A percentile compares a stretch with the other conserved stretches of the same genome.
Conservation (phyloP, 1,140 invertebrate species). For the Drosophila bipectinata region DNA sequence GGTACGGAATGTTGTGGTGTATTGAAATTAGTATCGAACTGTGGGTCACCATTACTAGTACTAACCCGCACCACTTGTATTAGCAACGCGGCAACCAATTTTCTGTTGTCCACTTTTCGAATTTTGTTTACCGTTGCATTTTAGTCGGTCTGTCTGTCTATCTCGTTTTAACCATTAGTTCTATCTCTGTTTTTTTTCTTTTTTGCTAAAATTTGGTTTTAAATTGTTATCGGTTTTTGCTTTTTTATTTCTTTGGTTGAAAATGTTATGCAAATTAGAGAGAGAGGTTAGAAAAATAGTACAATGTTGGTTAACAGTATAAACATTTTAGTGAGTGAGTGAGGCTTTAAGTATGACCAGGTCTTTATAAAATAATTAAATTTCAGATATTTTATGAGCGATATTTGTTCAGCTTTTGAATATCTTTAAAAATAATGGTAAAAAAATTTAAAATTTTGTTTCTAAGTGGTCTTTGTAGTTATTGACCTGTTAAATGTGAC, state of each 20-base stretch:
- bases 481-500: background rate
- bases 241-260: too few relatives aligned
- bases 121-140: constrained; percentile 17
- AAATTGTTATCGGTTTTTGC: background rate
- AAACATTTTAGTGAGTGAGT: too few relatives aligned
- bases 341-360: too few relatives aligned
- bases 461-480: too few relatives aligned
- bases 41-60: background rate
- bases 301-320: too few relatives aligned
- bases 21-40: constrained; percentile 29
- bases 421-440: too few relatives aligned
- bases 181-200: background rate
- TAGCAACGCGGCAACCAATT: constrained; percentile 10
- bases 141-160: background rate
- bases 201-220: background rate
- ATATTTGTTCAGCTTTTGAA: too few relatives aligned
- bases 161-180: background rate
- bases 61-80: background rate
- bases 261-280: too few relatives aligned
- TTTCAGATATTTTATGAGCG: too few relatives aligned
- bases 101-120: background rate
- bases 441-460: too few relatives aligned
- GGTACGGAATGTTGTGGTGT: constrained; percentile 8
- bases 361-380: too few relatives aligned
- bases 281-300: too few relatives aligned